A percentile compares a stretch with the other conserved stretches of the same genome.
These are phyloP conservation scores for Conger conger DNA, from an alignment of 2,113 vertebrate genomes.

Conservation along the genomic window DNA sequence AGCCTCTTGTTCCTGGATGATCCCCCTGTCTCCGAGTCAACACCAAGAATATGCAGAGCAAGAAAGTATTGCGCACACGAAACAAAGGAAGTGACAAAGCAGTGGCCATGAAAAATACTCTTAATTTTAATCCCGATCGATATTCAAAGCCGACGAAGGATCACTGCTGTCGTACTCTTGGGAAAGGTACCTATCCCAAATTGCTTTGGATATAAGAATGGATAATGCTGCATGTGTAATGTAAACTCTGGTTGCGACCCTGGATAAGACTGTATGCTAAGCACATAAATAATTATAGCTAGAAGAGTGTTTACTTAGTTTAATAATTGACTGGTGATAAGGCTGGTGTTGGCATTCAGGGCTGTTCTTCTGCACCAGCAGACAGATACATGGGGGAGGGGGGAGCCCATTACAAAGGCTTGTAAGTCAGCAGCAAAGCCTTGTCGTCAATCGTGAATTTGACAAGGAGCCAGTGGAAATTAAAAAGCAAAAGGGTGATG, in stretches of 20 bases:
- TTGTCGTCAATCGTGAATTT: background rate
- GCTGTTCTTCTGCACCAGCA: background rate
- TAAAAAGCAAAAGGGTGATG: background rate
- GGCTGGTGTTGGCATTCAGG: background rate
- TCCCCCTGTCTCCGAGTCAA: background rate
- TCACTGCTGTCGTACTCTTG: background rate
- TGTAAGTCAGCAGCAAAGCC: background rate
- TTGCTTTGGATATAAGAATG: background rate
- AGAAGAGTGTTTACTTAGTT: background rate
- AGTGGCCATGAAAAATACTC: background rate
- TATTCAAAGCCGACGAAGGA: background rate
- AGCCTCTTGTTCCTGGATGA: conserved; percentile 43
- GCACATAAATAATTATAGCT: background rate
- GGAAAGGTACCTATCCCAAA: background rate
- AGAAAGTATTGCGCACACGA: background rate
- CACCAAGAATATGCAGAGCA: background rate
- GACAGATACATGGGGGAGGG: background rate
- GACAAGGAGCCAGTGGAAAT: background rate
- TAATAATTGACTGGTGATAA: background rate
- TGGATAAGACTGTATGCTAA: too few species aligned
- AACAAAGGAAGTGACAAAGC: background rate
- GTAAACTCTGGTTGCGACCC: too few species aligned
- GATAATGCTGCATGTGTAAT: too few species aligned
- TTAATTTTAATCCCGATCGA: background rate
- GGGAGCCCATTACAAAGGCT: background rate